Evolutionary conservation across 2,888 invertebrate genomes (phyloP), one percentile per base, ranked within the genome.

Genomic region (Leptodirus hochenwartii): DNA sequence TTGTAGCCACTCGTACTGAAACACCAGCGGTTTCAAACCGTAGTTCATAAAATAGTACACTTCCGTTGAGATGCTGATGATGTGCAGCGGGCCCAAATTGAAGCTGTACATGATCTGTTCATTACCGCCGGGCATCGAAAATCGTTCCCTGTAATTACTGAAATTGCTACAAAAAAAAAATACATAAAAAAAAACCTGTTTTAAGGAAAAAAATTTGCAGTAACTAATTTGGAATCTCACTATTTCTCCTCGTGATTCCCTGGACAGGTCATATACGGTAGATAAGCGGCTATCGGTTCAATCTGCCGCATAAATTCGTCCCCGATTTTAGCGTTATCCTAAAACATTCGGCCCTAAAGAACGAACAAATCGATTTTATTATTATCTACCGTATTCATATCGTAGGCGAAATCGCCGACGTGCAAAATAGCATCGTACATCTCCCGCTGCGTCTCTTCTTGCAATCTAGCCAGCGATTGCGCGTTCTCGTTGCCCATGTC

Each of bases 401-500:
- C 84, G 55, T 93, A 93, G 1, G 90, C 93, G 58, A 91, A 87
- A 61, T 93, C 93, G 0, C 90, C 90, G 23, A 90, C 82, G 58
- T 93, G 93, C 30, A 93, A 63, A 31, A 87, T 69, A 32, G 81
- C 70, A 61, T 93, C 87, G 53, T 85, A 88, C 49, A 71, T 54
- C 6, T 71, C 77, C 24, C 66, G 60, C 46, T 87, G 76, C 0
- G 80, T 68, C 47, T 93, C 90, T 43, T 78, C 65, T 56, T 90
- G 87, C 5, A 96, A 56, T 37, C 81, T 66, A 1, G 77, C 67
- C 31, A 95, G 59, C 1, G 91, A 84, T 41, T 80, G 77, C 2
- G 90, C 87, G 56, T 93, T 93, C 41, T 71, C 74, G 50, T 80
- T 82, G 16, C 95, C 95, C 78, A 96, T 74, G 52, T 95, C 95